Base-by-base conservation (phyloP, 2,797 vertebrate species). In the Ispidina picta region DNA sequence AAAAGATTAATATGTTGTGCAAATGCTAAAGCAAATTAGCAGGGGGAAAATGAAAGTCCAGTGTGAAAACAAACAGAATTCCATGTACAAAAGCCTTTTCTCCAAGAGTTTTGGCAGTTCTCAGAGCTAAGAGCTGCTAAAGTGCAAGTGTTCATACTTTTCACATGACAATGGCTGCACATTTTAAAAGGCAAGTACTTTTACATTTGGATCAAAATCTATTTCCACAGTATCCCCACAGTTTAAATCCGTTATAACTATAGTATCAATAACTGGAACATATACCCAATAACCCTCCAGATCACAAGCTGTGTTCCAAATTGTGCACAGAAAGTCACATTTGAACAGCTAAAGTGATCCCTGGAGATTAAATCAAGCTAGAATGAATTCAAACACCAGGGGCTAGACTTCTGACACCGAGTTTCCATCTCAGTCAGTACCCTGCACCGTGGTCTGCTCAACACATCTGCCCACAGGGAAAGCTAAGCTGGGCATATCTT, bases 151-250 rank as follows among this genome's bases (percentile, higher is more conserved):
- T 95, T 86, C 66, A 23, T 51, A 75, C 52, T 65, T 93, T 91
- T 92, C 62, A 52, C 12, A 56, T 70, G 91, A 83, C 73, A 92
- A 59, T 7, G 87, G 89, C 78, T 87, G 84, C 84, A 77, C 52
- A 7, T 49, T 88, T 96, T 83, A 94, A 96, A 96, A 92, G 81
- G 97, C 84, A 92, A 80, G 52, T 31, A 60, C 55, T 90, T 90
- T 78, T 84, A 94, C 88, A 91, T 76, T 78, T 72, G 83, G 88
- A 90, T 92, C 92, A 96, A 97, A 95, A 91, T 79, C 92, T 88
- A 95, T 93, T 95, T 85, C 76, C 92, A 77, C 77, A 88, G 54
- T 51, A 83, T 70, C 87, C 94, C 87, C 94, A 21, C 76, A 88
- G 93, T 84, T 94, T 87, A 93, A 89, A 93, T 86, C 84, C 72